These are phyloP conservation scores for Coleophora deauratella DNA, from an alignment of 2,888 invertebrate genomes.

Conservation along the genomic window DNA sequence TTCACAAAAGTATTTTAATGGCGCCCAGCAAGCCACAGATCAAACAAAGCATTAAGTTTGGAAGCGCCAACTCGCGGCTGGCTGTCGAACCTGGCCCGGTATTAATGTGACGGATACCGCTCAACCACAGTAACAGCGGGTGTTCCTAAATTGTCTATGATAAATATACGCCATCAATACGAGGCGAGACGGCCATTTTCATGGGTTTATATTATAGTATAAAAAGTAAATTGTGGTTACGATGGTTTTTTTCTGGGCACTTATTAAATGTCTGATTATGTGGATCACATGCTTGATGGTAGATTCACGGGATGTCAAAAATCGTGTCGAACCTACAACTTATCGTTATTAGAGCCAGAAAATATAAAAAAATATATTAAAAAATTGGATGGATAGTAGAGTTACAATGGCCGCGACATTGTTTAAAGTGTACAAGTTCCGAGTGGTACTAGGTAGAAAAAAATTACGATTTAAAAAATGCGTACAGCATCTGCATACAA, in stretches of 20 bases:
- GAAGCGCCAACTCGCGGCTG: conserved; percentile 2
- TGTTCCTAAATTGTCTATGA: conserved; percentile 64
- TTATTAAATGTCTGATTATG: conserved; percentile 25
- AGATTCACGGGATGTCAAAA: too few species aligned
- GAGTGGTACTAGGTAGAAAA: too few species aligned
- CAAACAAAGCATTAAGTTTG: conserved; percentile 6
- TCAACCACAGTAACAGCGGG: conserved; percentile 60
- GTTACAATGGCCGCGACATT: too few species aligned
- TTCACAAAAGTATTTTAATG: conserved; percentile 10
- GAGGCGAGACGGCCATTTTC: conserved; percentile 35
- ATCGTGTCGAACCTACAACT: too few species aligned
- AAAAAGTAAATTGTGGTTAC: conserved; percentile 51
- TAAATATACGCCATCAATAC: conserved; percentile 65
- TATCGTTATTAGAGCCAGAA: too few species aligned
- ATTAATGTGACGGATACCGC: conserved; percentile 60
- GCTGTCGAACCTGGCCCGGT: neutral
- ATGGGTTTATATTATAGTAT: conserved; percentile 33
- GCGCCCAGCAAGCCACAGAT: conserved; percentile 1
- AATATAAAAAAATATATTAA: too few species aligned
- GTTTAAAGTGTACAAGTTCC: too few species aligned
- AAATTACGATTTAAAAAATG: too few species aligned
- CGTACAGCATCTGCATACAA: too few species aligned
- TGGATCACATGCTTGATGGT: conserved; percentile 12
- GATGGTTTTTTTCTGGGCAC: conserved; percentile 19
- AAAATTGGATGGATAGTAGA: too few species aligned